Percentiles rank a stretch among this genome's conserved stretches.
These are phyloP conservation scores for Puma concolor DNA, from an alignment of 2,113 vertebrate genomes.

Conservation along the genomic window DNA sequence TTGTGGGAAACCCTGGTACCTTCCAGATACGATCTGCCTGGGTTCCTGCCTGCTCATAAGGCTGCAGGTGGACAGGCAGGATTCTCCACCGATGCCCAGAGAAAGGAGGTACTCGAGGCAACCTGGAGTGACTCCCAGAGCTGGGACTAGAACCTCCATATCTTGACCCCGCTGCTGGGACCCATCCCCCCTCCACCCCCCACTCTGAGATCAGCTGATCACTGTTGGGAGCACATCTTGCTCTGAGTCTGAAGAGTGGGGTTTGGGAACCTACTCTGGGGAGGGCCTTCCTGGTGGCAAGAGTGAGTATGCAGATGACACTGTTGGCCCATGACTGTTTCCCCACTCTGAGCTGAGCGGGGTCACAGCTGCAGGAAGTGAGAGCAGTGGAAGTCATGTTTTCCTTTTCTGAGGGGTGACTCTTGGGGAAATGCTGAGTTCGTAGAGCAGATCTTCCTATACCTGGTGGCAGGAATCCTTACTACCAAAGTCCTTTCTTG, in stretches of 20 bases:
- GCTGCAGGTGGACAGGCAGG: background rate
- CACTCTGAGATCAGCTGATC: background rate
- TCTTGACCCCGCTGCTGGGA: background rate
- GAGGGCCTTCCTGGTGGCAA: background rate
- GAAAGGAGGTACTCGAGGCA: background rate
- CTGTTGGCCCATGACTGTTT: background rate
- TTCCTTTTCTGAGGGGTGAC: background rate
- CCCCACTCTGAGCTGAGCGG: background rate
- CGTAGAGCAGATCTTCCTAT: background rate
- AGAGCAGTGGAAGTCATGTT: background rate
- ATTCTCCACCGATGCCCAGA: background rate
- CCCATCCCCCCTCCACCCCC: background rate
- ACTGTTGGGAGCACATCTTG: no score
- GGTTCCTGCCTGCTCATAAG: background rate
- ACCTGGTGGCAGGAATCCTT: background rate
- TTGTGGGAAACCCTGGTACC: background rate
- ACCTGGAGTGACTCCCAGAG: background rate
- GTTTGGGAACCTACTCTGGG: background rate
- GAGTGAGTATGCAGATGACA: background rate
- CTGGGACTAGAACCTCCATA: background rate
- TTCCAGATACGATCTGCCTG: background rate
- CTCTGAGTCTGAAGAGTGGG: background rate
- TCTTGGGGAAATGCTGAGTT: background rate
- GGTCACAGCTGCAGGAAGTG: constrained; percentile 50
- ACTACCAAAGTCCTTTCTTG: background rate